Conservation (phyloP, 2,888 invertebrate species). For the Drosophila rubida region DNA sequence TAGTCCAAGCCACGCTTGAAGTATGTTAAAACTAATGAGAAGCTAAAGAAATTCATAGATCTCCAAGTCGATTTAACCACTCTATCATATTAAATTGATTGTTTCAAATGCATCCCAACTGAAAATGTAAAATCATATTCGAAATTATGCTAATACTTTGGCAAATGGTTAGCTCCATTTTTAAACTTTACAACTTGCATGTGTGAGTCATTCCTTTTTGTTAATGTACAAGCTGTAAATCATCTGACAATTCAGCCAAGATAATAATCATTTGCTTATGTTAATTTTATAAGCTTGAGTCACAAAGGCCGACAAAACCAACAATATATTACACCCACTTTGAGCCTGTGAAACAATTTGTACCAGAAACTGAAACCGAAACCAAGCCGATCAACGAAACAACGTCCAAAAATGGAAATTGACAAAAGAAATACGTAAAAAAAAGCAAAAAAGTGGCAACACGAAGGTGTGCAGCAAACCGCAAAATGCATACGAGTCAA, state of each 20-base stretch:
- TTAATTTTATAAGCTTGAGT: constrained; percentile 60
- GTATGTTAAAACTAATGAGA: neutral
- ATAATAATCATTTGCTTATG: constrained; percentile 66
- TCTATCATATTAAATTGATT: too few species aligned
- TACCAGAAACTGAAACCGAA: constrained; percentile 19
- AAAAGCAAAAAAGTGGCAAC: constrained; percentile 34
- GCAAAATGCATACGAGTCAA: constrained; percentile 24
- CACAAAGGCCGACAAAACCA: constrained; percentile 30
- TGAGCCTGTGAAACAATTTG: constrained; percentile 40
- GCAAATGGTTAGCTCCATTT: too few species aligned
- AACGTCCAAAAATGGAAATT: constrained; percentile 45
- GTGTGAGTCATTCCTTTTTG: neutral
- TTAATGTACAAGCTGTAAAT: constrained; percentile 1
- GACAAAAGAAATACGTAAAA: constrained; percentile 32
- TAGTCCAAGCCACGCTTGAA: neutral
- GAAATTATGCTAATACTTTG: too few species aligned
- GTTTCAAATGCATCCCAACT: too few species aligned
- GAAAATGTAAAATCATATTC: too few species aligned
- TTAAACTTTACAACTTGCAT: too few species aligned
- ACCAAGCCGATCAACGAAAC: constrained; percentile 9
- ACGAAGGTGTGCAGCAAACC: constrained; percentile 25
- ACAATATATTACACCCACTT: constrained; percentile 34
- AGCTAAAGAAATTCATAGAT: neutral
- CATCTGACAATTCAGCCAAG: constrained; percentile 18
- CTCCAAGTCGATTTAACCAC: too few species aligned